Conservation (phyloP, 1,140 invertebrate species). For the Dendrolimus kikuchii region DNA sequence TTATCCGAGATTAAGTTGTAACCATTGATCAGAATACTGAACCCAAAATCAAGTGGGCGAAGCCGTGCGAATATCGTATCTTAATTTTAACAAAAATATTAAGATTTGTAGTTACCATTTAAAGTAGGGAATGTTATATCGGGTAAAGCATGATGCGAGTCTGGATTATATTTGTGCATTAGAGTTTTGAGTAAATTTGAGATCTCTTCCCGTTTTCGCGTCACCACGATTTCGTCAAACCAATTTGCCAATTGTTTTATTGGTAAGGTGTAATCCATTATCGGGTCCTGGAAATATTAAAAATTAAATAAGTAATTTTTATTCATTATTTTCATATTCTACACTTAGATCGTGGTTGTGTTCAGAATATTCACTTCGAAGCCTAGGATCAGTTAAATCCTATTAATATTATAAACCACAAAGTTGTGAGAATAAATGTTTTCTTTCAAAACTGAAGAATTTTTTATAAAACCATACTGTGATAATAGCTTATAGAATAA, state of each 20-base stretch:
- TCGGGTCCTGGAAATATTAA: constrained; percentile 77
- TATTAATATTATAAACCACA: too few relatives aligned
- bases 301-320: constrained; percentile 8
- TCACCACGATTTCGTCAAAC: constrained; percentile 86
- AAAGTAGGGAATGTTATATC: constrained; percentile 77
- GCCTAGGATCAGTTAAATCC: too few relatives aligned
- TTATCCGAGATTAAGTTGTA: too few relatives aligned
- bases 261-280: constrained; percentile 81
- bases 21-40: too few relatives aligned
- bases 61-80: too few relatives aligned
- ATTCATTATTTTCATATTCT: background rate
- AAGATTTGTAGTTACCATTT: constrained; percentile 67
- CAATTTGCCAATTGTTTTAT: constrained; percentile 83
- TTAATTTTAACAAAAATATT: constrained; percentile 3
- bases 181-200: constrained; percentile 80
- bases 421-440: too few relatives aligned
- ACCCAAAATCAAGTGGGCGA: too few relatives aligned
- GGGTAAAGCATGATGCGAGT: constrained; percentile 73
- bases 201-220: constrained; percentile 85
- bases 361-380: too few relatives aligned
- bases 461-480: too few relatives aligned
- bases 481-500: too few relatives aligned
- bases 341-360: background rate
- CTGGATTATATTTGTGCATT: constrained; percentile 76
- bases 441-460: too few relatives aligned